Conservation (phyloP, 1,140 invertebrate species). For the Zaprionus tsacasi region DNA sequence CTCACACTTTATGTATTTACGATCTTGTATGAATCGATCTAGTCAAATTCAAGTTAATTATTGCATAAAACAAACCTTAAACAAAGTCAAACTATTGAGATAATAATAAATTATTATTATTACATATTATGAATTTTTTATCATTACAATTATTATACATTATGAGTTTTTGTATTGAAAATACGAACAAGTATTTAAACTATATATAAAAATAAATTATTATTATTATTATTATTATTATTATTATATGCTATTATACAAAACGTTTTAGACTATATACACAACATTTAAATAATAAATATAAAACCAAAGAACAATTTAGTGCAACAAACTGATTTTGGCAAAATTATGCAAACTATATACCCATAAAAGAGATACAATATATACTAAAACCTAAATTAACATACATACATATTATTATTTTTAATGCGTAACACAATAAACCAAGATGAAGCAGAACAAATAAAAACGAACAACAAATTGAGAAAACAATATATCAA, state of each 20-base stretch:
- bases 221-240: conserved; percentile 63
- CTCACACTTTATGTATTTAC: conserved; percentile 71
- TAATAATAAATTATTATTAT: conserved; percentile 73
- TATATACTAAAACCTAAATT: conserved; percentile 63
- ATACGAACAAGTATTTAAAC: conserved; percentile 76
- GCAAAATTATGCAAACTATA: conserved; percentile 79
- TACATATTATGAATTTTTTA: conserved; percentile 63
- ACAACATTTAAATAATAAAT: conserved; percentile 56
- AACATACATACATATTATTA: conserved; percentile 71
- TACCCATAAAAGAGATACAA: conserved; percentile 43
- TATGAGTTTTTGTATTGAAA: conserved; percentile 79
- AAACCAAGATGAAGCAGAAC: conserved; percentile 61
- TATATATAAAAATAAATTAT: conserved; percentile 56
- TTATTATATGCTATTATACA: conserved; percentile 80
- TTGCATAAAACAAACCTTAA: conserved; percentile 67
- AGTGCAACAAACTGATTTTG: conserved; percentile 79
- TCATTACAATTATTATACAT: conserved; percentile 58
- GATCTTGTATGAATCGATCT: conserved; percentile 77
- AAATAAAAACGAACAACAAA: conserved; percentile 73
- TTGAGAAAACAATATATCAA: conserved; percentile 60
- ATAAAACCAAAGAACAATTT: conserved; percentile 57
- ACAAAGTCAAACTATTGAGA: conserved; percentile 78
- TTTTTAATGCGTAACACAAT: conserved; percentile 70
- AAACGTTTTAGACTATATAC: conserved; percentile 75
- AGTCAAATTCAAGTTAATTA: conserved; percentile 83